phyloP scores from a whole-genome alignment of 2,888 invertebrate species.

The Xiphydria camelus region DNA sequence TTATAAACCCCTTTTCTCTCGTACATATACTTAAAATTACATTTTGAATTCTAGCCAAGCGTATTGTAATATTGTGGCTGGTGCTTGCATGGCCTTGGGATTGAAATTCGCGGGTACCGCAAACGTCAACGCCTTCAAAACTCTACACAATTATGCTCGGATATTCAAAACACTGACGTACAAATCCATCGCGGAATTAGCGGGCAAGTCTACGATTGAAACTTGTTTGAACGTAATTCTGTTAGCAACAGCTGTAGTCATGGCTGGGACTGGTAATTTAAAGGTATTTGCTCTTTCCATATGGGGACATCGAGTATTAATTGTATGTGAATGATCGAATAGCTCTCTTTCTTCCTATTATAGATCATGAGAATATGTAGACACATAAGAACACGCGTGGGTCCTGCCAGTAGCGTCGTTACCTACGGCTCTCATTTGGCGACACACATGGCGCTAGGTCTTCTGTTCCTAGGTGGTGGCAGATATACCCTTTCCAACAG shows the following conservation, averaged over 20 bases:
- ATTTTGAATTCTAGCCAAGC: constrained; percentile 73
- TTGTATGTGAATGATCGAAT: background rate
- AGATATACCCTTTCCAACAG: constrained; percentile 82
- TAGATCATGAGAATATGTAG: constrained; percentile 79
- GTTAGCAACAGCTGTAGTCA: constrained; percentile 84
- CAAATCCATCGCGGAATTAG: constrained; percentile 80
- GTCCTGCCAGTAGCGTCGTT: constrained; percentile 69
- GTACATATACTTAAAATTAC: constrained; percentile 2
- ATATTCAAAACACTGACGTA: constrained; percentile 70
- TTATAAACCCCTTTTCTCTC: background rate
- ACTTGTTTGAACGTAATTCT: constrained; percentile 84
- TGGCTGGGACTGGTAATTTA: constrained; percentile 93
- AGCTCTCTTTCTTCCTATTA: constrained; percentile 3
- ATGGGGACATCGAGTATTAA: background rate
- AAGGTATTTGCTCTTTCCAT: constrained; percentile 55
- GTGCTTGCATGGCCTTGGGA: constrained; percentile 92
- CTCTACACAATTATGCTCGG: constrained; percentile 73
- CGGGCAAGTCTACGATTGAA: constrained; percentile 88
- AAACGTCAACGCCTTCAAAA: constrained; percentile 77
- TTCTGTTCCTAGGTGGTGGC: constrained; percentile 93
- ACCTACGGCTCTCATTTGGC: constrained; percentile 93
- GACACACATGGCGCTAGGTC: constrained; percentile 91
- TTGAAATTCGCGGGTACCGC: constrained; percentile 93
- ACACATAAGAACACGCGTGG: constrained; percentile 80
- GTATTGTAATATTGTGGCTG: constrained; percentile 94